Percentiles rank a stretch among this genome's conserved stretches.
These are phyloP conservation scores for Thalassarche chlororhynchos DNA, from an alignment of 2,113 vertebrate genomes.

Conservation along the genomic window DNA sequence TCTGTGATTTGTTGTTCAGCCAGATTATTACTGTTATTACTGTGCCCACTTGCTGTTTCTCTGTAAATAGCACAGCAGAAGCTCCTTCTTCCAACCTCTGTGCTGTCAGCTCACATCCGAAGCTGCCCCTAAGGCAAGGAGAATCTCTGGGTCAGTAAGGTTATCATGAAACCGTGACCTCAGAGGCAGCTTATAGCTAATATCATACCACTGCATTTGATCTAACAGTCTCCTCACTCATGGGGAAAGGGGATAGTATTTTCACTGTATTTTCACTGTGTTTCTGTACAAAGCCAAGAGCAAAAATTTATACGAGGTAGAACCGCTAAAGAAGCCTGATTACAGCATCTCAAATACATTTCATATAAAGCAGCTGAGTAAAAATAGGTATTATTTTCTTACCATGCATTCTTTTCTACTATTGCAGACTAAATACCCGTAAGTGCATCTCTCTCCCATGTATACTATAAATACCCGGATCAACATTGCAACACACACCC, in stretches of 20 bases:
- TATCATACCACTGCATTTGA: neutral
- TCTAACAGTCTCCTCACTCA: neutral
- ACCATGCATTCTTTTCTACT: neutral
- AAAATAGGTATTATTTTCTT: neutral
- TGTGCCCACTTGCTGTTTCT: neutral
- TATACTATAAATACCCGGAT: neutral
- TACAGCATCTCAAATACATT: neutral
- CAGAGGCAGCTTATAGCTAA: neutral
- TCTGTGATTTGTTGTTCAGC: neutral
- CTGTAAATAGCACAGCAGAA: neutral
- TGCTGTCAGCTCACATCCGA: neutral
- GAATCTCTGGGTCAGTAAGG: neutral
- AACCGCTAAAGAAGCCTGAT: neutral
- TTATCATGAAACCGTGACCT: neutral
- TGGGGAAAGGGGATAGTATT: neutral
- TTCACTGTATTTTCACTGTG: neutral
- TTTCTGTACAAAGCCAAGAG: neutral
- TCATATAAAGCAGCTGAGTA: neutral
- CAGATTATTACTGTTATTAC: neutral
- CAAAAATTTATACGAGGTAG: neutral
- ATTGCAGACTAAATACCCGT: neutral
- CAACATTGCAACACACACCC: neutral
- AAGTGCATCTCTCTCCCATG: neutral
- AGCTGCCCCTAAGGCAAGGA: neutral
- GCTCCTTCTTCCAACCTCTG: neutral